phyloP scores from a whole-genome alignment of 2,888 invertebrate species.

The Agrochola litura region DNA sequence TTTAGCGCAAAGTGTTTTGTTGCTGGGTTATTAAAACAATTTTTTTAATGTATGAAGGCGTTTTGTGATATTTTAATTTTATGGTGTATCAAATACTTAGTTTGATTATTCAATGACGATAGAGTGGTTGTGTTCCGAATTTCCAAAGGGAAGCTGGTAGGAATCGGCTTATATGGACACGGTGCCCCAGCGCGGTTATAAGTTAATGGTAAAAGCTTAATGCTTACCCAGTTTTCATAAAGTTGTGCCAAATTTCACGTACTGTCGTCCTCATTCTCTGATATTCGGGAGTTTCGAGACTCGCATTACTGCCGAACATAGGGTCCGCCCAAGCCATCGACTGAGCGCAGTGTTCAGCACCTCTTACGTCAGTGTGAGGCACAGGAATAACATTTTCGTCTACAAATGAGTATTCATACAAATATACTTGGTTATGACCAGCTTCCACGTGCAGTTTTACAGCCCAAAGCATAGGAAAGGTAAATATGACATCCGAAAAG shows the following conservation, averaged over 20 bases:
- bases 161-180: too few species aligned
- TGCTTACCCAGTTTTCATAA: conserved; percentile 16
- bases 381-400: conserved; percentile 67
- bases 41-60: too few species aligned
- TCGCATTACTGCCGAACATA: conserved; percentile 1
- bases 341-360: conserved; percentile 73
- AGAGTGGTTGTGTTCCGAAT: too few species aligned
- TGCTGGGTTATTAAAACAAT: too few species aligned
- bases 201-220: background rate
- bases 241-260: conserved; percentile 46
- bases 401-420: conserved; percentile 77
- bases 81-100: too few species aligned
- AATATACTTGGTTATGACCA: conserved; percentile 75
- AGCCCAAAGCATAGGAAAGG: conserved; percentile 68
- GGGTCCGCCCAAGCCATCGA: conserved; percentile 63
- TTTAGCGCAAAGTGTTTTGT: too few species aligned
- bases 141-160: too few species aligned
- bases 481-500: conserved; percentile 79
- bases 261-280: conserved; percentile 41
- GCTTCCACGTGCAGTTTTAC: conserved; percentile 69
- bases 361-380: conserved; percentile 66
- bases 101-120: too few species aligned
- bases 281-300: conserved; percentile 7
- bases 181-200: background rate
- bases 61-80: too few species aligned